These are phyloP conservation scores for Holacanthus passer DNA, from an alignment of 2,113 vertebrate species.

Conservation along the genomic window DNA sequence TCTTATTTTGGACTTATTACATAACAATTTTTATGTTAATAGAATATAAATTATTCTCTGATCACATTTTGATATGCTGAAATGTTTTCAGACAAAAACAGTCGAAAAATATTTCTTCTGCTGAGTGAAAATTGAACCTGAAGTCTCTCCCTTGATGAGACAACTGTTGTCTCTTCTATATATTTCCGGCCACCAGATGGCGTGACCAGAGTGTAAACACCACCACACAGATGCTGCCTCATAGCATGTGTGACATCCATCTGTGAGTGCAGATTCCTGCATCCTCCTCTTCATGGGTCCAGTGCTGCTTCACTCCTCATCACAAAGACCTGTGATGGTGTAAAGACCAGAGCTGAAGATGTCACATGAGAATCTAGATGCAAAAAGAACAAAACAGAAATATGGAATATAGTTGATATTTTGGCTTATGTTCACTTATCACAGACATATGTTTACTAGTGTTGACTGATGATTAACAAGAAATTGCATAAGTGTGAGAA, in stretches of 20 bases:
- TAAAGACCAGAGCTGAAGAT: too few species aligned
- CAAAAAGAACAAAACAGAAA: not conserved
- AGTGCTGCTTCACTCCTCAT: not conserved
- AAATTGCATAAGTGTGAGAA: not conserved
- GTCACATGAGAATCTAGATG: too few species aligned
- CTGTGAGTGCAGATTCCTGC: not conserved
- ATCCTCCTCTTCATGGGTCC: not conserved
- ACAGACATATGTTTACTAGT: not conserved
- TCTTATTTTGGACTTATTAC: not conserved
- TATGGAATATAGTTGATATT: not conserved
- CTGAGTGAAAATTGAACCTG: not conserved
- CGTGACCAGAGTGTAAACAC: not conserved
- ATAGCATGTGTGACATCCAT: not conserved
- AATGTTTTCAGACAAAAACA: not conserved
- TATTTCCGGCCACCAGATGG: constrained; percentile 65
- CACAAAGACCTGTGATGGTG: not conserved
- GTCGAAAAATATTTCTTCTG: not conserved
- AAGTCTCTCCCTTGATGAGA: not conserved
- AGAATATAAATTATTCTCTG: not conserved
- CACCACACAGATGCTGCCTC: not conserved
- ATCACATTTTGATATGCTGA: too few species aligned
- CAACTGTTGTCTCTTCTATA: not conserved
- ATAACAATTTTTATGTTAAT: too few species aligned
- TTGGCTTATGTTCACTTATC: not conserved
- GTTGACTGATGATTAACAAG: not conserved